Base-by-base conservation (phyloP, 2,797 vertebrate genomes). In the Champsocephalus gunnari region DNA sequence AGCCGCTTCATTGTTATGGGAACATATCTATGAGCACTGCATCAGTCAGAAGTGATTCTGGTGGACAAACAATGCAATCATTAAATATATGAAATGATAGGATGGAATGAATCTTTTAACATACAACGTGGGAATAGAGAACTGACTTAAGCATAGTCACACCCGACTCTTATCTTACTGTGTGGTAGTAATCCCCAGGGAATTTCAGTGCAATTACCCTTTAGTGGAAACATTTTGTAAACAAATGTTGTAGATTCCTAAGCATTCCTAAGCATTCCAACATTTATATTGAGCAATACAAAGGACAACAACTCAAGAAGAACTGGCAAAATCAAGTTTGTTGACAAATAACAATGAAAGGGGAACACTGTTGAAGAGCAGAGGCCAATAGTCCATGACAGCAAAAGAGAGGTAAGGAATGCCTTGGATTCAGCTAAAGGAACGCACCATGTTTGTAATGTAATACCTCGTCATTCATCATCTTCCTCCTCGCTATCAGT, bases 401-500 rank as follows among this genome's bases (percentile, higher is more conserved):
- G 55, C 49, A 65, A 73, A 79, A 72, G 49, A 28, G 28, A 28
- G 28, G 28, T 28, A 28, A 28, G 28, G 59, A 66, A 76, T 58
- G 78, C 16, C 64, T 81, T 78, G 32, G 54, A 80, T 79, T 75
- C 24, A 68, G 63, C 44, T 69, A 75, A 76, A 85, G 63, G 73
- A 62, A 44, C 17, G 79, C 12, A 16, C 14, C 2, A 32, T 34
- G 12, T 53, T 73, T 58, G 49, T 24, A 61, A 7, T 38, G 54
- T 0, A 54, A 59, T 28, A 77, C 48, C n/a, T 73, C 45, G 77
- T 89, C 83, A 90, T 64, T 93, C 84, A 3, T 93, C 84, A 3
- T 88, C 87, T 24, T 91, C 89, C 1, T 90, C 84, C 0, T 93
- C 92, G 10, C 84, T 89, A 0, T 93, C 92, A 1, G n/a, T 9